Percentiles rank a stretch among this genome's conserved stretches.
Conservation (phyloP, 2,888 invertebrate genomes). For the Euzophera pinguis region DNA sequence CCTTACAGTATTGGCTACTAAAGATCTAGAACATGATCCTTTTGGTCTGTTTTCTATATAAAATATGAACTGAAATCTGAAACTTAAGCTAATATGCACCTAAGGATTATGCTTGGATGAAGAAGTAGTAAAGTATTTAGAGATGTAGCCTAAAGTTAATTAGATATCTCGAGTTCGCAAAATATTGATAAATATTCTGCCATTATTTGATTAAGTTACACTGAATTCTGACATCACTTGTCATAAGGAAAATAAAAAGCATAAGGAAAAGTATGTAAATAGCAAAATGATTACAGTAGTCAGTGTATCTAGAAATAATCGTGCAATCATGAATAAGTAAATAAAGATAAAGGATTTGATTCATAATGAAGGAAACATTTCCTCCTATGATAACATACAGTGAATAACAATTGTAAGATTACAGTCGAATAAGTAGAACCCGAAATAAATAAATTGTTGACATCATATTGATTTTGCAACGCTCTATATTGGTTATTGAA, state of each 20-base stretch:
- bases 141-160: no score
- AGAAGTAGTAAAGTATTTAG: no score
- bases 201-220: not conserved
- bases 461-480: no score
- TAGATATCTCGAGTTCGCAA: not conserved
- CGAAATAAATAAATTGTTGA: no score
- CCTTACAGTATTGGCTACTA: no score
- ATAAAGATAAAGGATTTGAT: slow-evolving; percentile 24
- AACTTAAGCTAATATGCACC: no score
- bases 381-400: slow-evolving; percentile 16
- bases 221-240: slow-evolving; percentile 3
- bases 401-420: not conserved
- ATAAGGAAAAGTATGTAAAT: slow-evolving; percentile 3
- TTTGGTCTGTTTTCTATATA: no score
- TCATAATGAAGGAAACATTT: slow-evolving; percentile 22
- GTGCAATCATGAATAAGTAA: not conserved
- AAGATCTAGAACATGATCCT: no score
- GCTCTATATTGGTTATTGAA: no score
- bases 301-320: slow-evolving; percentile 26
- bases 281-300: slow-evolving; percentile 24
- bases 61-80: no score
- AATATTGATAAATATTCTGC: not conserved
- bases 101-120: no score
- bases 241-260: not conserved
- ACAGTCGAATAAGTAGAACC: not conserved